Percentiles rank a stretch among this genome's conserved stretches.
These are phyloP conservation scores for Oreohelix idahoensis DNA, from an alignment of 1,140 invertebrate species.

Conservation along the genomic window DNA sequence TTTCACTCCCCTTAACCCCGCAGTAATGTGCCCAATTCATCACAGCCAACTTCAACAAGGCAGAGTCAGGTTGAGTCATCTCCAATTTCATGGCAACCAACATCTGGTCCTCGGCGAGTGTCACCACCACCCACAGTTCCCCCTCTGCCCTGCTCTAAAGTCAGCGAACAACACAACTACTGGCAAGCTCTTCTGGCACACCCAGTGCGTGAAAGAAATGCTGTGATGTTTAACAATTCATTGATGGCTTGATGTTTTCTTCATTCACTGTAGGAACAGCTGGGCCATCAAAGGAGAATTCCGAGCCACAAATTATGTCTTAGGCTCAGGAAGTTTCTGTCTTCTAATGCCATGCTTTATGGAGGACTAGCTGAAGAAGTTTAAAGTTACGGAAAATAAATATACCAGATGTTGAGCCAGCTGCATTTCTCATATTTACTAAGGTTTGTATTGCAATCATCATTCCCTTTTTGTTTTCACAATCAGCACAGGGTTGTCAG, in stretches of 20 bases:
- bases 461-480: no score
- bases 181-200: slow-evolving; percentile 77
- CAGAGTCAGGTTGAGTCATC: slow-evolving; percentile 13
- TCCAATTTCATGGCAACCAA: slow-evolving; percentile 45
- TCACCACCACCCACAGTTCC: slow-evolving; percentile 41
- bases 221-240: slow-evolving; percentile 86
- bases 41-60: slow-evolving; percentile 9
- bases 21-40: background rate
- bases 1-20: no score
- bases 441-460: slow-evolving; percentile 79
- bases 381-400: slow-evolving; percentile 85
- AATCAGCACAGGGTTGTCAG: no score
- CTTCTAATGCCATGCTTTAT: slow-evolving; percentile 91
- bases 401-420: slow-evolving; percentile 87
- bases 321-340: slow-evolving; percentile 87
- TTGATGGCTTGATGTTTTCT: slow-evolving; percentile 85
- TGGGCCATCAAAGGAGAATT: slow-evolving; percentile 77
- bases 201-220: slow-evolving; percentile 83
- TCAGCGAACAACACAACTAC: slow-evolving; percentile 83
- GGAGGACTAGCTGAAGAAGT: slow-evolving; percentile 79
- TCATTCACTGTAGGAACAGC: slow-evolving; percentile 81
- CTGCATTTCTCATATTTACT: slow-evolving; percentile 76
- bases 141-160: slow-evolving; percentile 59
- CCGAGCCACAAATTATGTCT: slow-evolving; percentile 89
- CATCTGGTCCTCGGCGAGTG: slow-evolving; percentile 43